Base-by-base conservation (phyloP, 2,797 vertebrate genomes). In the Rhinogobio ventralis region DNA sequence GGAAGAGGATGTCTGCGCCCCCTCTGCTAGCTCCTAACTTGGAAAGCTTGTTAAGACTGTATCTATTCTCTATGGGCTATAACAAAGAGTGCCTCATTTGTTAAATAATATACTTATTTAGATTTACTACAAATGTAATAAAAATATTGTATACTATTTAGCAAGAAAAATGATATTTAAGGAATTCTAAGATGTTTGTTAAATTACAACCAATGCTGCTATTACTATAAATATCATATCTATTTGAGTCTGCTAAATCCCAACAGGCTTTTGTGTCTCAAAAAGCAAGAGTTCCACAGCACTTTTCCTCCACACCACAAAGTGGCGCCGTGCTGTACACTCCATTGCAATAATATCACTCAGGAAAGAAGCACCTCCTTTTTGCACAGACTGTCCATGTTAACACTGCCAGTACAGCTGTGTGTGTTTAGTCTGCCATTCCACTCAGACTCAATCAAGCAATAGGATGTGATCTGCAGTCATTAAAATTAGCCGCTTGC, bases 231-330 rank as follows among this genome's bases (percentile, higher is more conserved):
- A 72, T 71, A 3, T 2, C n/a, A 28, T n/a, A n/a, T 33, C 39
- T 13, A 25, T 23, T 62, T 30, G 36, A 89, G 45, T 86, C 51
- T 64, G 39, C 80, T 55, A 13, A 78, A 81, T 85, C 51, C 39
- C 10, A 79, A 30, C 83, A 66, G 60, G 68, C 15, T 33, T 73
- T n/a, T 62, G 20, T 57, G 71, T 45, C n/a, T 68, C 10, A 57
- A 7, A 33, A 51, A 30, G 51, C 19, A 36, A 5, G 30, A 53
- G 17, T 8, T 17, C 7, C 7, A 77, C 7, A 64, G 64, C 68
- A 55, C 14, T 80, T 83, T 79, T 25, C 93, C 94, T 95, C 95
- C 95, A 74, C 77, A 89, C 95, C 95, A 95, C 95, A 94, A 91
- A 78, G 92, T 90, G 95, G 94, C 91, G 86, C 93, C 94, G 88